phyloP scores from a whole-genome alignment of 2,888 invertebrate species.

The Alcis repandata region DNA sequence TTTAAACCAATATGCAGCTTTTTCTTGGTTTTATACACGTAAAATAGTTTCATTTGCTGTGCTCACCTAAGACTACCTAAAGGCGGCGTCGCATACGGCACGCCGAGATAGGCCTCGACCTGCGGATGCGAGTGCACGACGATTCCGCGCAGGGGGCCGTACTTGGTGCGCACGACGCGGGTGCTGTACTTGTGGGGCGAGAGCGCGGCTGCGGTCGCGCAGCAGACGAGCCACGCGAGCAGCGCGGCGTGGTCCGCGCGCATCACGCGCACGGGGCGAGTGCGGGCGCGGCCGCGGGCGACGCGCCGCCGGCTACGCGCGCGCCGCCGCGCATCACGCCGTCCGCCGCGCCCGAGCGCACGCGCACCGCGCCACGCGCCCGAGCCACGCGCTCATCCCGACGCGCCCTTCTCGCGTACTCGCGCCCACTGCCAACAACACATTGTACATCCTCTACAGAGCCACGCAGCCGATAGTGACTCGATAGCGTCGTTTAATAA shows the following conservation, averaged over 20 bases:
- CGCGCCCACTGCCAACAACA: conserved; percentile 66
- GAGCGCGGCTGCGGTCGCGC: conserved; percentile 83
- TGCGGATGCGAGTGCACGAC: conserved; percentile 92
- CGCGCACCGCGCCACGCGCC: conserved; percentile 65
- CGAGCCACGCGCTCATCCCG: conserved; percentile 42
- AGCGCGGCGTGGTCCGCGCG: conserved; percentile 84
- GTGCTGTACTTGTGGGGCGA: conserved; percentile 92
- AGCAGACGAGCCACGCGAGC: conserved; percentile 86
- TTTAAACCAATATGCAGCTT: too few species aligned
- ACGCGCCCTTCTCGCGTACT: conserved; percentile 69
- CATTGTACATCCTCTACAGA: background rate
- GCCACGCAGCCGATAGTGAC: background rate
- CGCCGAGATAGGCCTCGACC: conserved; percentile 96
- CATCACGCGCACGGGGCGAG: conserved; percentile 77
- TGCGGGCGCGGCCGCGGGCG: conserved; percentile 69
- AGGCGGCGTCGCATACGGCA: conserved; percentile 97
- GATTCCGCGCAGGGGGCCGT: conserved; percentile 95
- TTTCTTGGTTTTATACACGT: too few species aligned
- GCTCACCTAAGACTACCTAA: conserved; percentile 93
- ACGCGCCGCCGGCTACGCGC: conserved; percentile 68
- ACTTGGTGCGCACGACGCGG: conserved; percentile 94
- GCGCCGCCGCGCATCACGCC: conserved; percentile 71
- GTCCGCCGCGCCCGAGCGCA: conserved; percentile 62
- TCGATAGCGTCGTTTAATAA: too few species aligned
- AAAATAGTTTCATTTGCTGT: background rate